phyloP scores from a whole-genome alignment of 2,113 vertebrate genomes.

The Alouatta palliata region DNA sequence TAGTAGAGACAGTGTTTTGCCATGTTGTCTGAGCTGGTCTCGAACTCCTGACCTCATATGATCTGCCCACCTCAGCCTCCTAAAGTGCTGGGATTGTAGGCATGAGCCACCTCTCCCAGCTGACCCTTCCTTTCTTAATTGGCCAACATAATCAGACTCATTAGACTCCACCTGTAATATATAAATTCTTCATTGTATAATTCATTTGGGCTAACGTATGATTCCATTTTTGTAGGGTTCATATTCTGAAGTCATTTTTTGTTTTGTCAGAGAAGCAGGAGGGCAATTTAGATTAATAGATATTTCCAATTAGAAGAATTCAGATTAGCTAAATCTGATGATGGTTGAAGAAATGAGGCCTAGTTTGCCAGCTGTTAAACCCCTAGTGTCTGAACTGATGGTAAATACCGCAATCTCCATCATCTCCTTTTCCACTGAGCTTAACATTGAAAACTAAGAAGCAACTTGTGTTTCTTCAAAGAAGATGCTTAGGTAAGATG shows the following conservation, averaged over 20 bases:
- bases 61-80: too few species aligned
- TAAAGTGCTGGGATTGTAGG: too few species aligned
- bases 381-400: neutral
- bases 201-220: slow-evolving; percentile 19
- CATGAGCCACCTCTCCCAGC: too few species aligned
- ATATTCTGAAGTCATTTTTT: slow-evolving; percentile 25
- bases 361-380: neutral
- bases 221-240: slow-evolving; percentile 39
- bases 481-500: neutral
- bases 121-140: slow-evolving; percentile 46
- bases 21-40: too few species aligned
- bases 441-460: neutral
- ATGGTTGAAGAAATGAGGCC: neutral
- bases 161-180: slow-evolving; percentile 47
- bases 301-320: neutral
- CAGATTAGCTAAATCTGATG: neutral
- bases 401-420: neutral
- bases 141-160: slow-evolving; percentile 9
- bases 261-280: neutral
- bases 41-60: too few species aligned
- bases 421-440: neutral
- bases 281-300: neutral
- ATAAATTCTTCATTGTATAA: slow-evolving; percentile 32
- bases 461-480: neutral
- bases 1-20: too few species aligned